Evolutionary conservation across 2,888 invertebrate species (phyloP).

Genomic region (Fragum whitleyi): DNA sequence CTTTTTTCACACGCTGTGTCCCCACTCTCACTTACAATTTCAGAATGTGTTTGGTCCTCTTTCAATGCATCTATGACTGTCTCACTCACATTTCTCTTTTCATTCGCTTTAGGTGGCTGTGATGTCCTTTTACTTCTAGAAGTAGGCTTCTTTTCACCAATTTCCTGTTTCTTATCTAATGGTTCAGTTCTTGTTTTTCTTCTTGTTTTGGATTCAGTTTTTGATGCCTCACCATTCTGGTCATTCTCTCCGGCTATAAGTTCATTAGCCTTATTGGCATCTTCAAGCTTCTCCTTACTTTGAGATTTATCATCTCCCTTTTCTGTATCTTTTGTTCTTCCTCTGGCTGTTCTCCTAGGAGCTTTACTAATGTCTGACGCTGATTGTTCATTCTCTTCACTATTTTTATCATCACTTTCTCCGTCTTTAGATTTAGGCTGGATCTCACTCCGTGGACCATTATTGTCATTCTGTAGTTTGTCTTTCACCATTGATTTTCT

Average conservation of each 20-base stretch:
- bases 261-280: background rate
- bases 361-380: background rate
- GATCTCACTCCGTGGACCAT: background rate
- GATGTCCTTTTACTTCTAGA: conserved; percentile 10
- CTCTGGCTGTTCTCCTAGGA: conserved; percentile 8
- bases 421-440: background rate
- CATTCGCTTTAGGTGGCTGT: background rate
- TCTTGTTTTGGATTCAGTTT: conserved; percentile 7
- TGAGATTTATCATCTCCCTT: conserved; percentile 20
- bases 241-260: background rate
- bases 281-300: conserved; percentile 16
- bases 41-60: background rate
- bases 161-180: background rate
- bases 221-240: background rate
- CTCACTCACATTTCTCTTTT: conserved; percentile 19
- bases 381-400: background rate
- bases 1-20: background rate
- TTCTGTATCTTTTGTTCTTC: conserved; percentile 11
- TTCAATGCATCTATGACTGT: conserved; percentile 7
- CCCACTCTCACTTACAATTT: background rate
- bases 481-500: background rate
- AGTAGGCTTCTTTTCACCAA: background rate
- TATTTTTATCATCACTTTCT: background rate
- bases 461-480: background rate
- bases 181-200: conserved; percentile 9